These are phyloP conservation scores for Microplitis deprimator DNA, from an alignment of 2,888 invertebrate genomes.

Conservation along the genomic window DNA sequence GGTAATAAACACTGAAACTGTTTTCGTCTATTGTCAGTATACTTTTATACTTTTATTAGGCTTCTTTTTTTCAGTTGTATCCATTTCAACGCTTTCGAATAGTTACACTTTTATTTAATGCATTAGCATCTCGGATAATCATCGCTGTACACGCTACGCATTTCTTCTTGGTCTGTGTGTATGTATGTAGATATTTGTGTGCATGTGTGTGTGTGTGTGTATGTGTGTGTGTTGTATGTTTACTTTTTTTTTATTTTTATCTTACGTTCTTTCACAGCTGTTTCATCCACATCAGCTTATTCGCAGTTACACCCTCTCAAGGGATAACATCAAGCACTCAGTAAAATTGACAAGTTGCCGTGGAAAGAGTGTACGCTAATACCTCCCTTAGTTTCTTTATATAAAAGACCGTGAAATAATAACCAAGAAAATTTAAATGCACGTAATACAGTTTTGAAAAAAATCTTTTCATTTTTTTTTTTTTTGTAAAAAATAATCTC, in stretches of 20 bases:
- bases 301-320: slow-evolving; percentile 7
- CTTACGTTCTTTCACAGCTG: slow-evolving; percentile 7
- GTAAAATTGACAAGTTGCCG: slow-evolving; percentile 19
- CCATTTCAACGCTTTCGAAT: slow-evolving; percentile 23
- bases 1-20: no score
- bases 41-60: neutral
- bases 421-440: no score
- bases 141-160: slow-evolving; percentile 25
- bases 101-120: slow-evolving; percentile 27
- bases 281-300: slow-evolving; percentile 1
- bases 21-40: slow-evolving; percentile 19
- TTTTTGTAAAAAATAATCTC: no score
- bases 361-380: neutral
- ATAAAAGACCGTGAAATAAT: no score
- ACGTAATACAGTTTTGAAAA: no score
- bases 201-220: neutral
- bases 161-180: neutral
- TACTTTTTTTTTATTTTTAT: slow-evolving; percentile 3
- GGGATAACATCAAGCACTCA: slow-evolving; percentile 8
- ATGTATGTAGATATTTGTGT: neutral
- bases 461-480: no score
- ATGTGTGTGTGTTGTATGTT: neutral
- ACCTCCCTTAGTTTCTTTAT: neutral
- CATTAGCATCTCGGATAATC: slow-evolving; percentile 35
- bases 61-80: slow-evolving; percentile 7